phyloP scores from a whole-genome alignment of 2,888 invertebrate genomes.

The Ganaspis brasiliensis region DNA sequence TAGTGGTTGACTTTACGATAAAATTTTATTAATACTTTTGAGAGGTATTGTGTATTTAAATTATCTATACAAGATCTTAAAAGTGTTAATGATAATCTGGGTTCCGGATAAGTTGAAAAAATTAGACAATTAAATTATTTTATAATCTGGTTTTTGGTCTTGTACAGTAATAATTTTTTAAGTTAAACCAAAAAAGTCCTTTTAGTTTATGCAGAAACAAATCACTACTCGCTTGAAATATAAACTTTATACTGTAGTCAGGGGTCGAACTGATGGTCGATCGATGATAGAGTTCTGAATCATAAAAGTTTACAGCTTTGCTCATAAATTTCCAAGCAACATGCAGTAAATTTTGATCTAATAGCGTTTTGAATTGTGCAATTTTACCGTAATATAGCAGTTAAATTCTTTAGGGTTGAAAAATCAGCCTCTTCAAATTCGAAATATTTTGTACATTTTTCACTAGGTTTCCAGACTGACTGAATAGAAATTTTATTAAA shows the following conservation, averaged over 20 bases:
- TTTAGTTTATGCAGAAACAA: constrained; percentile 25
- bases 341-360: constrained; percentile 36
- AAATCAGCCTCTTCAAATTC: neutral
- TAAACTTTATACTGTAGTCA: constrained; percentile 28
- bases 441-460: neutral
- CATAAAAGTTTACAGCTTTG: constrained; percentile 32
- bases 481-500: too few species aligned
- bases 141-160: too few species aligned
- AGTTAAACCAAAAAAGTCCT: neutral
- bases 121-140: too few species aligned
- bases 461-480: neutral
- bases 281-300: constrained; percentile 31
- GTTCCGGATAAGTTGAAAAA: too few species aligned
- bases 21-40: too few species aligned
- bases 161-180: too few species aligned
- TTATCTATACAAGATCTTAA: too few species aligned
- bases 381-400: constrained; percentile 33
- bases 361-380: constrained; percentile 23
- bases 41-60: too few species aligned
- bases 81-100: too few species aligned
- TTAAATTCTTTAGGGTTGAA: neutral
- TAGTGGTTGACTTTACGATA: too few species aligned
- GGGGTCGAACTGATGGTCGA: constrained; percentile 33
- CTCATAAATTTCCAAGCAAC: constrained; percentile 32
- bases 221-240: neutral